Evolutionary conservation across 2,888 invertebrate species (phyloP).

Genomic region (Anticlea derivata): DNA sequence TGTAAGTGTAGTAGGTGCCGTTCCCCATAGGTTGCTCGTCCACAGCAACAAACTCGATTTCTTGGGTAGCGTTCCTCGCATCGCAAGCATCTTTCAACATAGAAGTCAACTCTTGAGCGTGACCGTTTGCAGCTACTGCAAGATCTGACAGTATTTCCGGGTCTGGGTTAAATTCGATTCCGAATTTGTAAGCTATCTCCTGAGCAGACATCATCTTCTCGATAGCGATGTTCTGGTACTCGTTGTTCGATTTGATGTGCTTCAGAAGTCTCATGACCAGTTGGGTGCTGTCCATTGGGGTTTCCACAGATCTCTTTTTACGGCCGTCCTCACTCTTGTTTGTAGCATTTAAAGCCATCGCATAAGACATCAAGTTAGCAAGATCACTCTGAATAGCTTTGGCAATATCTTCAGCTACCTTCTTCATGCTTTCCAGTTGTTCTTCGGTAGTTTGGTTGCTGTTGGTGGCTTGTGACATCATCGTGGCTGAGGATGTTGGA

Average conservation of each 20-base stretch:
- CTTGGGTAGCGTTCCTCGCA: conserved; percentile 47
- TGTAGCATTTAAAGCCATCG: conserved; percentile 39
- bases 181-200: conserved; percentile 76
- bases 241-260: conserved; percentile 73
- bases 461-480: conserved; percentile 63
- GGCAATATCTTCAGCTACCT: conserved; percentile 62
- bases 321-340: conserved; percentile 47
- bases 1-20: conserved; percentile 46
- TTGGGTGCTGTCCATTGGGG: conserved; percentile 68
- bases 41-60: conserved; percentile 41
- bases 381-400: conserved; percentile 64
- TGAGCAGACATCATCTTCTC: conserved; percentile 80
- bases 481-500: conserved; percentile 57
- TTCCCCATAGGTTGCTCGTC: conserved; percentile 39
- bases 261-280: conserved; percentile 66
- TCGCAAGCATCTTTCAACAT: conserved; percentile 60
- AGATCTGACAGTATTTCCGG: conserved; percentile 68
- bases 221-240: conserved; percentile 76
- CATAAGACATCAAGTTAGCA: conserved; percentile 60
- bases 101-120: conserved; percentile 63
- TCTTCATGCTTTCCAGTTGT: conserved; percentile 68
- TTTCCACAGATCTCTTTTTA: conserved; percentile 62
- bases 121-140: conserved; percentile 65
- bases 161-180: conserved; percentile 70
- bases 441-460: conserved; percentile 66